Evolutionary conservation across 2,888 invertebrate genomes (phyloP), one percentile per base, ranked within the genome.

Genomic region (Mythimna albipuncta): DNA sequence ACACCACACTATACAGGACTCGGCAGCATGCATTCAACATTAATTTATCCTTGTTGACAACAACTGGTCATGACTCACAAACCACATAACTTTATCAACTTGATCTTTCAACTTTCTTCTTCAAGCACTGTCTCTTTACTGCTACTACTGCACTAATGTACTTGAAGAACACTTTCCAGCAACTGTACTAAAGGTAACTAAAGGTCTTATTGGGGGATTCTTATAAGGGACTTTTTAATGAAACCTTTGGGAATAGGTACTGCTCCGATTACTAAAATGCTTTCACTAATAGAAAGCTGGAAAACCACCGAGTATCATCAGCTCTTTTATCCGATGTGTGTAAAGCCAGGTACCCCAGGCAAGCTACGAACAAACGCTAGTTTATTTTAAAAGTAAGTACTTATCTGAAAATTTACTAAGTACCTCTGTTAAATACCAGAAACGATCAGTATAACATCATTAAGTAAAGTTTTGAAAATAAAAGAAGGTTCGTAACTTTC

Each of bases 401-500:
- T 64, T 21, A 21, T 64, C 26, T 44, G 13, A 54, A n/a, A 50
- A 44, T 13, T 2, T 50, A 19, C 19, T 47, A 26, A 26, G 26
- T 26, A 16, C 35, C 21, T 50, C 32, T 5, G 26, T 38, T 64
- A 44, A 79, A 61, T 59, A 44, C 35, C 21, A 63, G 38, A 63
- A 50, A 55, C 10, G 0, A 71, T 65, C 54, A 79, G 79, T 72
- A 79, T 78, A 75, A 78, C 79, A 82, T 85, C 85, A 88, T 89
- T 87, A 88, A 87, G 87, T 86, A 87, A 87, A 85, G 84, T 85
- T 72, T 77, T 69, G 59, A 72, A 83, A 79, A 79, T 81, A 84
- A 85, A 81, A 79, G 77, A 84, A 74, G 77, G 77, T 79, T 72
- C 75, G 76, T 79, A 88, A 90, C 90, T 90, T 90, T 90, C 90